Evolutionary conservation across 2,888 invertebrate species (phyloP), one percentile per base, ranked within the genome.

Genomic region (Pandemis heparana): DNA sequence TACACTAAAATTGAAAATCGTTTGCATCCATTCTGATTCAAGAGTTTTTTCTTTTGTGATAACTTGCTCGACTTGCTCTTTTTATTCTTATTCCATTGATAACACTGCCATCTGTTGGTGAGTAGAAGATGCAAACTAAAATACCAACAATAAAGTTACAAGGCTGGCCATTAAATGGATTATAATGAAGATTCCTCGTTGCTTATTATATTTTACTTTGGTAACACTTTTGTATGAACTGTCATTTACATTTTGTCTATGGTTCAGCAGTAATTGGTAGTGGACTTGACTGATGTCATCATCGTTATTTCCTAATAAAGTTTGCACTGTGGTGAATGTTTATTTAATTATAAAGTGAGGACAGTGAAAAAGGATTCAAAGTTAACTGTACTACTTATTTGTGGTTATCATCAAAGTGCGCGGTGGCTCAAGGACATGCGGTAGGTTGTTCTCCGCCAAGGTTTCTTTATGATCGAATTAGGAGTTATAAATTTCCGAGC

Each of bases 241-340:
- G 69, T 74, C 74, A 74, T n/a, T 51, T 70, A 53, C n/a, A 32
- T 4, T 9, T 74, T 53, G 74, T 72, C 77, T 72, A 60, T 72
- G 75, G 59, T 72, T 75, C 51, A 53, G 60, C 62, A 70, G 59
- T 73, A 67, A 75, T 60, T 70, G 77, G 80, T 79, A 82, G 79
- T 80, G 75, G 48, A 69, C 73, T 71, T 82, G 84, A 86, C 85
- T 88, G 88, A 88, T 87, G 87, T 88, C 88, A 89, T 88, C 88
- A 85, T 82, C 81, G 79, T 73, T 75, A 78, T 75, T 79, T 79
- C 77, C 75, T 76, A 71, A 65, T 76, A 73, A 53, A 75, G 51
- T 68, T 72, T 74, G 66, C 69, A 32, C 61, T 59, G 63, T 51
- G 53, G 51, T 75, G 60, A 61, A 77, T 79, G 79, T 81, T 80